These are phyloP conservation scores for Apamea sordens DNA, from an alignment of 2,888 invertebrate genomes.

Conservation along the genomic window DNA sequence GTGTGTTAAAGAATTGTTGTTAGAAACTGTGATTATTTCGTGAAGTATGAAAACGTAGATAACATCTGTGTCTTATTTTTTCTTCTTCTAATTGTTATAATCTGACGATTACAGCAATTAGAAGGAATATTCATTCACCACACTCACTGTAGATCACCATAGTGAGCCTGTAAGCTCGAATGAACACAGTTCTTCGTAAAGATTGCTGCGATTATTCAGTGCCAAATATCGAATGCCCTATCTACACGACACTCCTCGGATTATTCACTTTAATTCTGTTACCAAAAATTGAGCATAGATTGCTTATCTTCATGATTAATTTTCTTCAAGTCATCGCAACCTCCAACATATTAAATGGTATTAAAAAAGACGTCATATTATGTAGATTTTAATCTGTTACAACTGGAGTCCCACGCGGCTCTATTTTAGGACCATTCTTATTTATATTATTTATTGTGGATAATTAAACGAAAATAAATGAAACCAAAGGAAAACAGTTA, in stretches of 20 bases:
- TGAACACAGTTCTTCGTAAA: background rate
- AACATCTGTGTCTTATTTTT: background rate
- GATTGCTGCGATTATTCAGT: background rate
- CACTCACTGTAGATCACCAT: no score
- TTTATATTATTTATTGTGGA: background rate
- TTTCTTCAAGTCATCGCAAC: background rate
- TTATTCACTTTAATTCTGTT: background rate
- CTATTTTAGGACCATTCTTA: background rate
- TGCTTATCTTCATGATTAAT: background rate
- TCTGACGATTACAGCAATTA: no score
- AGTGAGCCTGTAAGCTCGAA: background rate
- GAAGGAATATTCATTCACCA: no score
- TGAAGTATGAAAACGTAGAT: background rate
- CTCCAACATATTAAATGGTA: background rate
- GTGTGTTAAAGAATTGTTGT: constrained; percentile 10
- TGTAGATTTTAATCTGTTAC: background rate
- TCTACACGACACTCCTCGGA: background rate
- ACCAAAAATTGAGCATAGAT: background rate
- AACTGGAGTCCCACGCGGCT: background rate
- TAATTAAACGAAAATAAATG: background rate
- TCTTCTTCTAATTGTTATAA: background rate
- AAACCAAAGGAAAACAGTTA: background rate
- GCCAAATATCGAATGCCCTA: background rate
- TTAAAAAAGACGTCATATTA: background rate
- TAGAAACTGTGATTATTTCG: background rate